phyloP scores from a whole-genome alignment of 2,888 invertebrate species.

The Ophion slaviceki region DNA sequence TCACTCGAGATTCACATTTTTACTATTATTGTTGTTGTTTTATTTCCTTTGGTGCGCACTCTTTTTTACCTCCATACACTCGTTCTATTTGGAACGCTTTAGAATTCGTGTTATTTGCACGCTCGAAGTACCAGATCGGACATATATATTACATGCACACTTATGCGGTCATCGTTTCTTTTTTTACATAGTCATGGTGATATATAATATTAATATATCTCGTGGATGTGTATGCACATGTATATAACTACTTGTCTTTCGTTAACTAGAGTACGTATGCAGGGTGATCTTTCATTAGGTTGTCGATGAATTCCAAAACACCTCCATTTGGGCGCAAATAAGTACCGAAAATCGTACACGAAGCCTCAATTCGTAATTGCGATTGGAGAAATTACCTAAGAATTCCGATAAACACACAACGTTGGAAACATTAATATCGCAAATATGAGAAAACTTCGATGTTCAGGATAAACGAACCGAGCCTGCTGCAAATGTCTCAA shows the following conservation, averaged over 20 bases:
- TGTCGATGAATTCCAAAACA: slow-evolving; percentile 11
- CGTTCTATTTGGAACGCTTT: slow-evolving; percentile 74
- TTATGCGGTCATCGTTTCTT: not conserved
- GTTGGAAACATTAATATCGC: not conserved
- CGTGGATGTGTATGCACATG: slow-evolving; percentile 42
- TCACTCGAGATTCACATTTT: slow-evolving; percentile 32
- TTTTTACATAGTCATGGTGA: slow-evolving; percentile 26
- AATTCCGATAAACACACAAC: no score
- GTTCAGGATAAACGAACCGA: not conserved
- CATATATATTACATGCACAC: slow-evolving; percentile 2
- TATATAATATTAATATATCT: slow-evolving; percentile 62
- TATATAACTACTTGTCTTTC: slow-evolving; percentile 41
- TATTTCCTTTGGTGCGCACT: slow-evolving; percentile 32
- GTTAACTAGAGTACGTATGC: slow-evolving; percentile 37
- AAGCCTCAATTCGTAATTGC: no score
- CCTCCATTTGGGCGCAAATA: not conserved
- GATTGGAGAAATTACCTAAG: no score
- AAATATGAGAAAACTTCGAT: not conserved
- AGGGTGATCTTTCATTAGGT: slow-evolving; percentile 11
- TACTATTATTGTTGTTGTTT: slow-evolving; percentile 46
- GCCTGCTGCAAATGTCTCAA: not conserved
- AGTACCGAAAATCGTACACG: not conserved
- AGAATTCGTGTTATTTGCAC: slow-evolving; percentile 78
- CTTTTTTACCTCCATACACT: slow-evolving; percentile 69
- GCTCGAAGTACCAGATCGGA: slow-evolving; percentile 61